phyloP scores from a whole-genome alignment of 2,113 vertebrate genomes.

The Tympanuchus pallidicinctus region DNA sequence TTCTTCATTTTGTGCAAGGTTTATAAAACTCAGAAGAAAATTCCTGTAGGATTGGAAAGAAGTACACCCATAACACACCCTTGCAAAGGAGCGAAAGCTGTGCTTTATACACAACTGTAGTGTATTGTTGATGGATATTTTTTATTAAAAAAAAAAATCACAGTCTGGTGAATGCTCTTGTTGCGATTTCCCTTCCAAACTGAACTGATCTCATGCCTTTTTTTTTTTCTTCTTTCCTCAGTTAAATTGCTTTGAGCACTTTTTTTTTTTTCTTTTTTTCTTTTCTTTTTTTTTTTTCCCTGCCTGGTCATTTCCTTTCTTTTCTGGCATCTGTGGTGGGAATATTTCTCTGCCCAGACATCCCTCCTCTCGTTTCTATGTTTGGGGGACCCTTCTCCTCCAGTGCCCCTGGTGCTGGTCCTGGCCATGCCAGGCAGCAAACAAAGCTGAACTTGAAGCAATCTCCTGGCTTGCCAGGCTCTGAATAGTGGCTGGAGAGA shows the following conservation, averaged over 20 bases:
- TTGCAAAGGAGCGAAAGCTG: neutral
- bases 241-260: neutral
- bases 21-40: neutral
- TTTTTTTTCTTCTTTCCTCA: neutral
- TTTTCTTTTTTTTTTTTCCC: neutral
- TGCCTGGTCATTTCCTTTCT: slow-evolving; percentile 47
- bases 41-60: neutral
- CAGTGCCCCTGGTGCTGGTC: neutral
- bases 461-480: slow-evolving; percentile 44
- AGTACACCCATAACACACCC: neutral
- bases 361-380: slow-evolving; percentile 32
- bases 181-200: neutral
- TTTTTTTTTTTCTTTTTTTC: neutral
- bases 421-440: neutral
- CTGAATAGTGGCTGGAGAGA: slow-evolving; percentile 37
- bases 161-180: neutral
- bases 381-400: slow-evolving; percentile 50
- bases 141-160: neutral
- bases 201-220: neutral
- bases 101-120: neutral
- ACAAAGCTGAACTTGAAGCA: slow-evolving; percentile 63
- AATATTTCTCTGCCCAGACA: neutral
- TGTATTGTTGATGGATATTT: neutral
- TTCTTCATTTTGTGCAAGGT: neutral
- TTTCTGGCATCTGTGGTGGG: slow-evolving; percentile 44